Base-by-base conservation (phyloP, 1,140 invertebrate genomes). In the Papilio glaucus region DNA sequence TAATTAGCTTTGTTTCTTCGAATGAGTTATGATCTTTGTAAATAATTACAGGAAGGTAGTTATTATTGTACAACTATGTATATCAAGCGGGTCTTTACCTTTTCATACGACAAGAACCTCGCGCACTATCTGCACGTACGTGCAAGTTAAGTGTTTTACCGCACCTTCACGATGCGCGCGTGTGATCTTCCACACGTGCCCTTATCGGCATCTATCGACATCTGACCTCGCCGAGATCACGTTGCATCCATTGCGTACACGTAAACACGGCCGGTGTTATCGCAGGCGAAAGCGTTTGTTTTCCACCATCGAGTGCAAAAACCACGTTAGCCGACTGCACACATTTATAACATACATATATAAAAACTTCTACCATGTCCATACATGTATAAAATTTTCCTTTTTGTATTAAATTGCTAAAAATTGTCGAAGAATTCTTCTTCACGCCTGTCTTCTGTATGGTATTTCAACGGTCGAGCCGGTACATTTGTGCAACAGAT, bases 211-310 rank as follows among this genome's bases (percentile, higher is more conserved):
- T 68, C 79, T 79, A 80, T 84, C 80, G 74, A 79, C 76, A 84
- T 86, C 80, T 80, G 78, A 82, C 77, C 80, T 77, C 77, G 72
- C 60, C 62, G 68, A 80, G 79, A 82, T 85, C 83, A 85, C 85
- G 84, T 84, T 78, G 74, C 68, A 68, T 68, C 24, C 63, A 10
- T 72, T 68, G 61, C 53, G 24, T 65, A 67, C 72, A 38, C 41
- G 57, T 62, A 42, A 63, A 67, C 67, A 37, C 63, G 21, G 37
- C 67, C 61, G 39, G 45, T 74, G 53, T 71, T 77, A 77, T 77
- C 62, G 18, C 57, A 33, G 61, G 41, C 41, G 15, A 69, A 73
- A 39, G 24, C 18, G 33, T 65, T 65, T 21, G 33, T 65, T 21
- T 65, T 65, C 21, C 33, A 38, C 33, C 15, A 18, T 18, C 4